These are phyloP conservation scores for Cinclus cinclus DNA, from an alignment of 2,113 vertebrate species.

Conservation along the genomic window DNA sequence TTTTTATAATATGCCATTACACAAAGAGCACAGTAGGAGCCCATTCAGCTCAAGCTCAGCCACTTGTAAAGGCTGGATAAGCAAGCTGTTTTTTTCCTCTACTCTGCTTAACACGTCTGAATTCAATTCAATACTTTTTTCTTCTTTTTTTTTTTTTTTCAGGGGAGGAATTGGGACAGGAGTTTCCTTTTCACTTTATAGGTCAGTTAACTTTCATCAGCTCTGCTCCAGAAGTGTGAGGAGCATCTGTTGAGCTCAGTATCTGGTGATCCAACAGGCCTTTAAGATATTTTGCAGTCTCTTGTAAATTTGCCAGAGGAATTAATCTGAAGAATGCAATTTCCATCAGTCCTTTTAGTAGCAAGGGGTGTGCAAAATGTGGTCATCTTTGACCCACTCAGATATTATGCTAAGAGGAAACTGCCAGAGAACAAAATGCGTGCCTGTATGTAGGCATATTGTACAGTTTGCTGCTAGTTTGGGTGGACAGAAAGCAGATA, in stretches of 20 bases:
- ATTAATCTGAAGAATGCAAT: not conserved
- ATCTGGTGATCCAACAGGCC: not conserved
- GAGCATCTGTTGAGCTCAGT: not conserved
- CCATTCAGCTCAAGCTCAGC: conserved; percentile 49
- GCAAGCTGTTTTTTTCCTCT: conserved; percentile 35
- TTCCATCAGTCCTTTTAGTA: not conserved
- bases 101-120: conserved; percentile 60
- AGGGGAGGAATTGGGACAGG: not conserved
- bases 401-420: not conserved
- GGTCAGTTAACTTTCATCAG: conserved; percentile 3
- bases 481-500: not conserved
- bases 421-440: not conserved
- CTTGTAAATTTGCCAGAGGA: not conserved
- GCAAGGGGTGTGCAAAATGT: not conserved
- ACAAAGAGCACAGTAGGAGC: conserved; percentile 61
- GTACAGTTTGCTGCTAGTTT: not conserved
- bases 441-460: not conserved
- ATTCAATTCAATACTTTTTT: not conserved
- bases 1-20: conserved; percentile 70
- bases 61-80: conserved; percentile 72
- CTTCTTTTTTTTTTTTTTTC: conserved; percentile 30
- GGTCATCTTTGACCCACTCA: not conserved
- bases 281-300: not conserved
- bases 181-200: conserved; percentile 42
- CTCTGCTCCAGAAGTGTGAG: not conserved